phyloP scores from a whole-genome alignment of 2,797 vertebrate genomes.

The Centroberyx gerrardi region DNA sequence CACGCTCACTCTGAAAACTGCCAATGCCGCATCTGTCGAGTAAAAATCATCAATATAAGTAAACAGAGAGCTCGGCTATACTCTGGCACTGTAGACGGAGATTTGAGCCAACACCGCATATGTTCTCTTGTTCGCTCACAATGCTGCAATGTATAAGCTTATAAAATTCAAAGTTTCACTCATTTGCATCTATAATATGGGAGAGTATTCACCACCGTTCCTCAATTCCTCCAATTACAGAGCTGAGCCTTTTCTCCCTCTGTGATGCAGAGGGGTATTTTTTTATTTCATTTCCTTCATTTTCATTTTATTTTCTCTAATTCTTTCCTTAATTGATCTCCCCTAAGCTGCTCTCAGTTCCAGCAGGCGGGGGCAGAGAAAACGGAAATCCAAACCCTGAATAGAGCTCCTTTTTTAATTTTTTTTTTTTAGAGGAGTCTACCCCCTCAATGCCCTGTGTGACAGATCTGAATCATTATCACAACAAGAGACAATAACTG shows the following conservation, averaged over 20 bases:
- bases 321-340: conserved; percentile 38
- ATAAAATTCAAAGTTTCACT: conserved; percentile 32
- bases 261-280: conserved; percentile 8
- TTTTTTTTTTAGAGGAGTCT: neutral
- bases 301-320: neutral
- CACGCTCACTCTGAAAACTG: neutral
- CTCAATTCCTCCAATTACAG: conserved; percentile 31
- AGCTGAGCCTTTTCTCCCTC: conserved; percentile 22
- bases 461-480: conserved; percentile 22
- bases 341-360: conserved; percentile 1
- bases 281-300: neutral
- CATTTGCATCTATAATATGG: conserved; percentile 19
- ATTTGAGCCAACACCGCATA: neutral
- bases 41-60: conserved; percentile 25
- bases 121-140: conserved; percentile 16
- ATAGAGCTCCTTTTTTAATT: neutral
- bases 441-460: neutral
- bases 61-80: conserved; percentile 5
- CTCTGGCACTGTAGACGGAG: neutral
- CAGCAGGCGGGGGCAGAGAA: neutral
- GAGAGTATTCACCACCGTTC: conserved; percentile 24
- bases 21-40: conserved; percentile 20
- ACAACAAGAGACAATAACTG: neutral
- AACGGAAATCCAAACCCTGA: conserved; percentile 4
- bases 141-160: neutral